These are phyloP conservation scores for Dendrolimus kikuchii DNA, from an alignment of 1,140 invertebrate genomes.

Conservation along the genomic window DNA sequence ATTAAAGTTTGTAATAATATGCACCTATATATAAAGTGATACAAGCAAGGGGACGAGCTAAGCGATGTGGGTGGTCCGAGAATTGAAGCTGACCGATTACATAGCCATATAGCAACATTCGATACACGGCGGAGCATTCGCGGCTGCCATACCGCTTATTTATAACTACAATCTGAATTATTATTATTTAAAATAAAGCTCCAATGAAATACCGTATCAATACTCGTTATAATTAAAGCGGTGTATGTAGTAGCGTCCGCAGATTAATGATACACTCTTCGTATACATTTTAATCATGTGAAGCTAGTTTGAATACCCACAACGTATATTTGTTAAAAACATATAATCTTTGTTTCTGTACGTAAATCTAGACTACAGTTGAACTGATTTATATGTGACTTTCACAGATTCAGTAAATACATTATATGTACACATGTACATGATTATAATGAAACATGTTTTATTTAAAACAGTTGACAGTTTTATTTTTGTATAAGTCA, in stretches of 20 bases:
- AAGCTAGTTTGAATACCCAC: too few species aligned
- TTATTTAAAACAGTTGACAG: too few species aligned
- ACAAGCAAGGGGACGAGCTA: slow-evolving; percentile 30
- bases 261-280: slow-evolving; percentile 4
- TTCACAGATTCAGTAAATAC: too few species aligned
- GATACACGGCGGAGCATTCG: slow-evolving; percentile 22
- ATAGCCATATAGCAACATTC: slow-evolving; percentile 33
- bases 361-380: too few species aligned
- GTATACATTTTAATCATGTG: background rate
- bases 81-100: slow-evolving; percentile 46
- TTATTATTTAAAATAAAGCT: slow-evolving; percentile 37
- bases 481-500: too few species aligned
- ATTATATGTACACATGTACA: too few species aligned
- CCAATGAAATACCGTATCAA: slow-evolving; percentile 29
- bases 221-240: slow-evolving; percentile 30
- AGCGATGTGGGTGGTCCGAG: slow-evolving; percentile 58
- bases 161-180: slow-evolving; percentile 25
- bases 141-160: slow-evolving; percentile 20
- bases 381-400: too few species aligned
- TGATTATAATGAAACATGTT: too few species aligned
- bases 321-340: too few species aligned
- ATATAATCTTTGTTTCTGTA: too few species aligned
- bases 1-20: slow-evolving; percentile 5
- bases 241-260: slow-evolving; percentile 20
- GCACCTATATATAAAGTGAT: slow-evolving; percentile 14